phyloP scores from a whole-genome alignment of 2,113 vertebrate species.

The Ailuropoda melanoleuca region DNA sequence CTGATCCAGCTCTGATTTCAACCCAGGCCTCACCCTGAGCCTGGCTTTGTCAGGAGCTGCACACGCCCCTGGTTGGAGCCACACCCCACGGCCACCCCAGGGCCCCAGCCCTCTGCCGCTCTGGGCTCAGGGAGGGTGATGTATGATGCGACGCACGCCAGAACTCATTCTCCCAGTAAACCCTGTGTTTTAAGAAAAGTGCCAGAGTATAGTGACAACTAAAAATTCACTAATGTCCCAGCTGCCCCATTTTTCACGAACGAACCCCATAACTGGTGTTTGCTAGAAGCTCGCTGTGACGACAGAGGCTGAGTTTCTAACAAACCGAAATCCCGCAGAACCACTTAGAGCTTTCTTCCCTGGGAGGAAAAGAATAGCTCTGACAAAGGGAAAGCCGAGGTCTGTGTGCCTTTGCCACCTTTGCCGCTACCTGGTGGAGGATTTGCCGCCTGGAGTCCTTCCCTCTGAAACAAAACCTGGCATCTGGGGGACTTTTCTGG shows the following conservation, averaged over 20 bases:
- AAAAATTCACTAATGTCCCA: neutral
- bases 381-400: rapidly evolving
- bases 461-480: neutral
- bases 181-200: neutral
- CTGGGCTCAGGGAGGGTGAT: rapidly evolving
- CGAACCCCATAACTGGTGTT: neutral
- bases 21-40: neutral
- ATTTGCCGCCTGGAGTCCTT: neutral
- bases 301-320: neutral
- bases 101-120: neutral
- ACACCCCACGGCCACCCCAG: too few species aligned
- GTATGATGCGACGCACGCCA: rapidly evolving
- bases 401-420: neutral
- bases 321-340: neutral
- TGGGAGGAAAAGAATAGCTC: neutral
- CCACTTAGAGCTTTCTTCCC: neutral
- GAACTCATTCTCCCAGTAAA: neutral
- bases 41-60: neutral
- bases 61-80: neutral
- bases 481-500: rapidly evolving
- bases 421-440: neutral
- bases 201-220: neutral
- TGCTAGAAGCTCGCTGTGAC: neutral
- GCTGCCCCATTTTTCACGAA: neutral
- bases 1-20: neutral